Percentiles rank a stretch among this genome's conserved stretches.
Evolutionary conservation across 2,888 invertebrate genomes (phyloP).

Genomic region (Phlogophora meticulosa): DNA sequence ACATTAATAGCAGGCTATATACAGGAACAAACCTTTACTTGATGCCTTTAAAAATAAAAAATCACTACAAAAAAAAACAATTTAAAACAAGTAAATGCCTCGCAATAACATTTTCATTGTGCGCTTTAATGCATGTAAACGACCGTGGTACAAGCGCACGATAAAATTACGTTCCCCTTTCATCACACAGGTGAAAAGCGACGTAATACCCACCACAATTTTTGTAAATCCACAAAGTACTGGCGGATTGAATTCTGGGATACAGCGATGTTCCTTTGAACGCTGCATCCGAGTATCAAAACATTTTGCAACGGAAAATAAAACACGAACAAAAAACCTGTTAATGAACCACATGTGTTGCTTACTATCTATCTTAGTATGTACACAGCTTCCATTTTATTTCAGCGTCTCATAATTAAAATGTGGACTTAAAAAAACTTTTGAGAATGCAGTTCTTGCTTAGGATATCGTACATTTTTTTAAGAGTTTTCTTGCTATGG

Average conservation of each 20-base stretch:
- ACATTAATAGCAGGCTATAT: background rate
- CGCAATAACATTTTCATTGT: slow-evolving; percentile 28
- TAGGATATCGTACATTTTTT: background rate
- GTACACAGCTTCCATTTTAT: slow-evolving; percentile 14
- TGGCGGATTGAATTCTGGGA: slow-evolving; percentile 73
- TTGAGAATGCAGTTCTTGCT: slow-evolving; percentile 11
- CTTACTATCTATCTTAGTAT: slow-evolving; percentile 42
- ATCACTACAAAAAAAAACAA: background rate
- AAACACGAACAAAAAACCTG: slow-evolving; percentile 63
- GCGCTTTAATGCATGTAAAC: slow-evolving; percentile 49
- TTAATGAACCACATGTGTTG: slow-evolving; percentile 68
- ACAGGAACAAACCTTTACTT: background rate
- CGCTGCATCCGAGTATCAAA: slow-evolving; percentile 69
- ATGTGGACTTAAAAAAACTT: slow-evolving; percentile 36
- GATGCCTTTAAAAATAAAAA: background rate
- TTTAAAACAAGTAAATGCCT: slow-evolving; percentile 12
- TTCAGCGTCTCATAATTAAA: slow-evolving; percentile 64
- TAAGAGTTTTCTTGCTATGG: background rate
- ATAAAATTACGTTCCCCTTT: slow-evolving; percentile 63
- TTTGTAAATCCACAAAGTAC: slow-evolving; percentile 81
- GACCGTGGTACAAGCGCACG: slow-evolving; percentile 49
- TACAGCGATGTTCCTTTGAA: slow-evolving; percentile 78
- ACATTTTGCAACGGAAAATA: slow-evolving; percentile 67
- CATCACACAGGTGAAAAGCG: slow-evolving; percentile 65
- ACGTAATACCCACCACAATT: slow-evolving; percentile 74